These are phyloP conservation scores for Hippopotamyrus pictus DNA, from an alignment of 2,797 vertebrate genomes.

Conservation along the genomic window DNA sequence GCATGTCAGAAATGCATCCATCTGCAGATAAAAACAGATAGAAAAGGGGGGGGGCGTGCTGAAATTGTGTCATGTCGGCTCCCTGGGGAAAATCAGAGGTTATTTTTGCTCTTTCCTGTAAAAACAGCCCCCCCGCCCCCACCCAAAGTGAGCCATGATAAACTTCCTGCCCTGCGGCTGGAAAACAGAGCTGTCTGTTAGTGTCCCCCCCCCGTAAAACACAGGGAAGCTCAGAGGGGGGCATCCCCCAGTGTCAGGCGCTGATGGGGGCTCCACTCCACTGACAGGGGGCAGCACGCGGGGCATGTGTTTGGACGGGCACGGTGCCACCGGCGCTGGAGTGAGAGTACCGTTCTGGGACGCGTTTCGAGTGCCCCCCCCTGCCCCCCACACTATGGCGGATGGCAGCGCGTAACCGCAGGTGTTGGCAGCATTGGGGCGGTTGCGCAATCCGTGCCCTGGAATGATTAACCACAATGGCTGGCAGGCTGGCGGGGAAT, in stretches of 20 bases:
- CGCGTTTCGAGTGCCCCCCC: neutral
- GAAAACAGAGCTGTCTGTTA: conserved; percentile 94
- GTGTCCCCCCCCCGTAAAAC: conserved; percentile 77
- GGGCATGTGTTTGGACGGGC: neutral
- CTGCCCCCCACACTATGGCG: conserved; percentile 27
- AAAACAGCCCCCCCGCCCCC: conserved; percentile 59
- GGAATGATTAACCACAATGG: conserved; percentile 51
- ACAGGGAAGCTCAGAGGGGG: conserved; percentile 37
- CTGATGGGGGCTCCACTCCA: conserved; percentile 6
- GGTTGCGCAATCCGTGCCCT: conserved; percentile 54
- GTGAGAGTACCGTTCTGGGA: conserved; percentile 42
- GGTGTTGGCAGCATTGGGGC: conserved; percentile 51
- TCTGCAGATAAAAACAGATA: conserved; percentile 22
- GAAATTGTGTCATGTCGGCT: conserved; percentile 26
- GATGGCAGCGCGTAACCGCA: conserved; percentile 48
- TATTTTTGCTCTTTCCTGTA: conserved; percentile 99
- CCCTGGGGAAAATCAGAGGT: conserved; percentile 67
- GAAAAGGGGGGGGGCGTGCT: neutral
- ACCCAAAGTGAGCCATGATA: conserved; percentile 94
- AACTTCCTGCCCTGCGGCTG: conserved; percentile 90
- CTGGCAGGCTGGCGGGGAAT: conserved; percentile 54
- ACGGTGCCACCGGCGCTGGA: too few relatives aligned
- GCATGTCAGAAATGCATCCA: conserved; percentile 14
- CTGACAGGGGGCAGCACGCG: neutral
- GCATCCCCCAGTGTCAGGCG: neutral